Evolutionary conservation across 2,113 vertebrate species (phyloP), one percentile per base, ranked within the genome.

Genomic region (Cottus gobio): DNA sequence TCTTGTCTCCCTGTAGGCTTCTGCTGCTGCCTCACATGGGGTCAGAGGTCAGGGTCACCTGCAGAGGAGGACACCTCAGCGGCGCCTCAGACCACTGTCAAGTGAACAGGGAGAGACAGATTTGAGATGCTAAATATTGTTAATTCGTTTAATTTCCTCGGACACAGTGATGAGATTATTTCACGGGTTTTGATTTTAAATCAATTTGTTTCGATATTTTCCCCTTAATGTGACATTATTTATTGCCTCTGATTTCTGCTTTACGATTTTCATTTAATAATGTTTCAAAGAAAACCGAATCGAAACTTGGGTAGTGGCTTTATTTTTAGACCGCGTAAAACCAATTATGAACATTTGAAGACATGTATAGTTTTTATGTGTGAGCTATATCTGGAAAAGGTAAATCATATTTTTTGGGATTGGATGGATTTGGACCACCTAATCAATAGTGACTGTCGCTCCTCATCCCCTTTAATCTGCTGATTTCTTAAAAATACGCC

Each of bases 11-110:
- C 4, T 50, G 18, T 39, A 2, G 57, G 57, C 4, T 8, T 18
- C 16, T 31, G 13, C 61, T 11, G 18, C 3, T 48, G 26, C 36
- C 44, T 36, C 62, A 3, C 57, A 28, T 26, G 57, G 56, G 85
- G 75, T 87, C 79, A 88, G 52, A 91, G 87, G 87, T 90, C 80
- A 89, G 85, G 85, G 87, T 89, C 87, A 89, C 54, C 82, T 82
- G 78, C 88, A 63, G 78, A 82, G 8, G 61, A 12, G 18, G 11
- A 4, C 60, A 11, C 69, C 65, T 50, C 64, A 62, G 75, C 39
- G 13, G 46, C 7, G 63, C 22, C 13, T 24, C 34, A 5, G 36
- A 16, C 57, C 10, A 67, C 15, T 46, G 37, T 44, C 4, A 20
- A 28, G 16, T 7, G 42, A 37, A 58, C 12, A n/a, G 34, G 26